These are phyloP conservation scores for Leptinotarsa rubiginosa DNA, from an alignment of 2,888 invertebrate genomes.

Conservation along the genomic window DNA sequence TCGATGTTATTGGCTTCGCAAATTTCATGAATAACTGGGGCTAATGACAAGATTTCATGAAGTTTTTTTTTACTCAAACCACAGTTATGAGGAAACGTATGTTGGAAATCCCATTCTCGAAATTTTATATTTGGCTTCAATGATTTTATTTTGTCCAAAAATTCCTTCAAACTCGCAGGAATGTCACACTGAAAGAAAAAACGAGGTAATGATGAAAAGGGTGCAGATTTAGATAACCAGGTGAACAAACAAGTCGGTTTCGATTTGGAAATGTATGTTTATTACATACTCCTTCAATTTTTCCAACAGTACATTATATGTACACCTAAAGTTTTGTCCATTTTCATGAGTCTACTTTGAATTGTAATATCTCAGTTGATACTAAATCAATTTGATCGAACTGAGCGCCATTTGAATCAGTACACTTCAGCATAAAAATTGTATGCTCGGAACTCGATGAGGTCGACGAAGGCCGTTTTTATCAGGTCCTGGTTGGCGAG, in stretches of 20 bases:
- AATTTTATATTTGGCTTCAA: slow-evolving; percentile 54
- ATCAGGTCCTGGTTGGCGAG: no score
- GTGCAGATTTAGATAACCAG: not conserved
- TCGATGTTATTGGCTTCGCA: slow-evolving; percentile 68
- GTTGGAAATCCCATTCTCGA: slow-evolving; percentile 18
- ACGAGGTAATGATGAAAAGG: not conserved
- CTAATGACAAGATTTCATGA: slow-evolving; percentile 77
- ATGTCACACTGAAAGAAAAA: slow-evolving; percentile 60
- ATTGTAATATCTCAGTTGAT: no score
- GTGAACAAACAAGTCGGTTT: not conserved
- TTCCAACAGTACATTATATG: no score
- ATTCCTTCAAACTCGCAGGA: slow-evolving; percentile 64
- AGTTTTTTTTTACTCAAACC: slow-evolving; percentile 74
- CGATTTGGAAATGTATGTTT: not conserved
- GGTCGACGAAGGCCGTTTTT: no score
- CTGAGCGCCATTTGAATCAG: no score
- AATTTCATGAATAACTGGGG: slow-evolving; percentile 69
- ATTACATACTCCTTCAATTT: no score
- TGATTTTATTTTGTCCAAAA: slow-evolving; percentile 61
- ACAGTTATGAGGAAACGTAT: slow-evolving; percentile 57
- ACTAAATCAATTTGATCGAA: no score
- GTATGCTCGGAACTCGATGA: no score
- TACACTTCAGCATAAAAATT: no score
- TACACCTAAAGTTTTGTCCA: no score
- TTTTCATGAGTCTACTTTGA: no score